Conservation (phyloP, 2,888 invertebrate genomes). For the Hypselothyrea guttata region DNA sequence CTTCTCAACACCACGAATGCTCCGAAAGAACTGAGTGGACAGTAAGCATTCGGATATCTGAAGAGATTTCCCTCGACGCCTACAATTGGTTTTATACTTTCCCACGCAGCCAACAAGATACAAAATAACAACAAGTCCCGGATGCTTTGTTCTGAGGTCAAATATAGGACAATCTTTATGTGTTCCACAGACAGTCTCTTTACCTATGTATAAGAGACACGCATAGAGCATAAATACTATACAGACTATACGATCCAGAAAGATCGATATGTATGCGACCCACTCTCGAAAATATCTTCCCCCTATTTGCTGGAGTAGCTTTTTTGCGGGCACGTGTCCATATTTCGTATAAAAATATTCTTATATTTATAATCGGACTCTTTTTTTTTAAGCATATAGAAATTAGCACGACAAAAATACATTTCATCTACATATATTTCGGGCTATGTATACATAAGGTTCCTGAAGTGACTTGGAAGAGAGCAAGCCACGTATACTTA, state of each 20-base stretch:
- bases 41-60: conserved; percentile 45
- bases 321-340: conserved; percentile 38
- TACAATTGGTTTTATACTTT: conserved; percentile 69
- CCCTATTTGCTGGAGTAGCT: conserved; percentile 26
- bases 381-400: conserved; percentile 13
- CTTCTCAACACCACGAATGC: conserved; percentile 65
- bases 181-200: conserved; percentile 12
- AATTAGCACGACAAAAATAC: conserved; percentile 3
- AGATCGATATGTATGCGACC: neutral
- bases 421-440: conserved; percentile 1
- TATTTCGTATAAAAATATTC: conserved; percentile 25
- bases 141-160: conserved; percentile 58
- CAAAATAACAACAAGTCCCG: conserved; percentile 37
- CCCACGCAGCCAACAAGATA: conserved; percentile 44
- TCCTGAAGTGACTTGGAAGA: conserved; percentile 14
- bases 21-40: conserved; percentile 55
- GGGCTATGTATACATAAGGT: conserved; percentile 6
- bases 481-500: conserved; percentile 13
- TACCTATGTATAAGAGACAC: conserved; percentile 14
- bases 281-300: conserved; percentile 4
- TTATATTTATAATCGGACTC: conserved; percentile 29
- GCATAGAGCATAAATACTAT: conserved; percentile 3
- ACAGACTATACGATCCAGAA: conserved; percentile 29
- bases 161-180: conserved; percentile 64
- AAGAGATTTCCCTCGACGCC: conserved; percentile 68